phyloP scores from a whole-genome alignment of 2,888 invertebrate genomes.

The Plutella xylostella region DNA sequence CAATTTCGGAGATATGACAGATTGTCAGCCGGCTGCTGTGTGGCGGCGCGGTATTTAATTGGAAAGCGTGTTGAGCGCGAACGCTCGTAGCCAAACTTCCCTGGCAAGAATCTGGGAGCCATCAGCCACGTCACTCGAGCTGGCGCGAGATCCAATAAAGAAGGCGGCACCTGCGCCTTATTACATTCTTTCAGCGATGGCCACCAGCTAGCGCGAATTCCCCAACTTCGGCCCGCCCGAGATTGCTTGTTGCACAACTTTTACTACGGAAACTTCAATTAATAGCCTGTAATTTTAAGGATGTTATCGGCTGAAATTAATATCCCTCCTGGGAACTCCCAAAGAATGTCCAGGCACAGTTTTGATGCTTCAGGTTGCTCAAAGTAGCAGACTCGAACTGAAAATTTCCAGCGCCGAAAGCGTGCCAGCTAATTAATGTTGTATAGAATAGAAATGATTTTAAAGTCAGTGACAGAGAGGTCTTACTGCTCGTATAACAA shows the following conservation, averaged over 20 bases:
- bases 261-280: constrained; percentile 61
- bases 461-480: too few relatives aligned
- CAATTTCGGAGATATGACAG: too few relatives aligned
- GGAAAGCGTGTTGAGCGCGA: constrained; percentile 32
- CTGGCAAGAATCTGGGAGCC: constrained; percentile 62
- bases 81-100: constrained; percentile 53
- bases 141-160: constrained; percentile 68
- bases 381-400: too few relatives aligned
- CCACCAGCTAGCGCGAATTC: constrained; percentile 40
- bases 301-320: too few relatives aligned
- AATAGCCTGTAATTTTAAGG: constrained; percentile 30
- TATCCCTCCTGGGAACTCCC: too few relatives aligned
- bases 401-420: too few relatives aligned
- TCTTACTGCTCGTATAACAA: constrained; percentile 51
- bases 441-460: too few relatives aligned
- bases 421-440: too few relatives aligned
- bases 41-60: constrained; percentile 4
- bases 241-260: constrained; percentile 62
- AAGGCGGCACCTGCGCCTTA: constrained; percentile 65
- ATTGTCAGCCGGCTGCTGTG: too few relatives aligned
- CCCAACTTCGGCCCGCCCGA: constrained; percentile 23
- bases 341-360: too few relatives aligned
- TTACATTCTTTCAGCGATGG: constrained; percentile 63
- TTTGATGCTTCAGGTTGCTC: too few relatives aligned
- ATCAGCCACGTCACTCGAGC: constrained; percentile 63